Base-by-base conservation (phyloP, 2,113 vertebrate genomes). In the Thalassoma bifasciatum region DNA sequence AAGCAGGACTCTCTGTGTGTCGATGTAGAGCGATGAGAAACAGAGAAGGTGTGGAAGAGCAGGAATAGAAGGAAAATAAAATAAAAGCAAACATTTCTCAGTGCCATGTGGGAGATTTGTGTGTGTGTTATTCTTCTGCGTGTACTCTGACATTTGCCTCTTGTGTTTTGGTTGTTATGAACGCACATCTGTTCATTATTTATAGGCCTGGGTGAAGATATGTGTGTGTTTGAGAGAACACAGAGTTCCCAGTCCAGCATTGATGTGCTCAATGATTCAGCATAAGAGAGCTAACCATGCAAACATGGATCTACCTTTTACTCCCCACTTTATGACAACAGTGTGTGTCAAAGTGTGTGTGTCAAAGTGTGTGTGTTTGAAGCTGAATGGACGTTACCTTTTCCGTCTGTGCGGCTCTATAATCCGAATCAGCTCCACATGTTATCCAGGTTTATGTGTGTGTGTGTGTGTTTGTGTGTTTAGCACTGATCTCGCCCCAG, bases 361-460 rank as follows among this genome's bases (percentile, higher is more conserved):
- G 40, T 53, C 17, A 47, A 50, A 44, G 65, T 61, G 63, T 57
- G 67, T 68, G 23, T 74, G 74, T 60, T 2, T 54, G 47, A 59
- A 63, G 57, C 52, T 75, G 75, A 52, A 13, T 67, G 63, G 17
- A 80, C 34, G 24, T 91, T 92, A 92, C 91, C 91, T 92, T 86
- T 86, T 87, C 79, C 64, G 91, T 92, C 91, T 91, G 90, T 91
- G 87, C 76, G 65, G 81, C 88, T 91, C 66, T 89, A 82, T 86
- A 88, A 88, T 89, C 83, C 84, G 42, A 91, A 92, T 92, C 89
- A 91, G 88, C 91, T 92, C 89, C 91, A 89, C 91, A 91, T 92
- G 84, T 88, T 91, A 80, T 89, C 90, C 89, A 80, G 83, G 75
- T 89, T 75, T 70, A 5, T 77, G 40, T 67, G 24, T 64, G 40